Percentiles rank a stretch among this genome's conserved stretches.
These are phyloP conservation scores for Drosophila truncata DNA, from an alignment of 1,140 invertebrate species.

Conservation along the genomic window DNA sequence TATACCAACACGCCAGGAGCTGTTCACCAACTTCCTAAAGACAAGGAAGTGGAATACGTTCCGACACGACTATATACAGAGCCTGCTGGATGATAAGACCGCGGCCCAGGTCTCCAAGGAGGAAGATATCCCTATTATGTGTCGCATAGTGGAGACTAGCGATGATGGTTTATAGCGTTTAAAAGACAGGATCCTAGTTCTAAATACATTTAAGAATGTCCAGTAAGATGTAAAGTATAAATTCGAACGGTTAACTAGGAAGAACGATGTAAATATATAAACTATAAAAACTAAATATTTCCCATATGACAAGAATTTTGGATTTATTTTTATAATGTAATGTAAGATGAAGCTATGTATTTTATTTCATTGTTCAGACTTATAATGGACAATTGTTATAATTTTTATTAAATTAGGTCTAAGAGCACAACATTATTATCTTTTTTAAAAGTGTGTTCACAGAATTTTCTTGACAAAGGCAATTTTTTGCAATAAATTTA, in stretches of 20 bases:
- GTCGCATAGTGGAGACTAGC: conserved; percentile 68
- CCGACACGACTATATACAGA: conserved; percentile 82
- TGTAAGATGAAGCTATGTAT: no score
- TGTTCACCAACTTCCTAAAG: conserved; percentile 86
- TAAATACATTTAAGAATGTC: no score
- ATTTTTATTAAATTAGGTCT: no score
- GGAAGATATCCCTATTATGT: conserved; percentile 78
- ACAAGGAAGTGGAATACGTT: conserved; percentile 86
- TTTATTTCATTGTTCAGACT: no score
- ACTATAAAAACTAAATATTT: not conserved
- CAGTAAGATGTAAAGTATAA: not conserved
- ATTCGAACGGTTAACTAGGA: not conserved
- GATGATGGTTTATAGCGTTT: conserved; percentile 13
- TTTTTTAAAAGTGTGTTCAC: no score
- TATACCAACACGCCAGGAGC: conserved; percentile 85
- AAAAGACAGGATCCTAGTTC: no score
- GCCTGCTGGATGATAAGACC: conserved; percentile 18
- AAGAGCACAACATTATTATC: no score
- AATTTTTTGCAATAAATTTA: no score
- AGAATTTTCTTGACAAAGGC: no score
- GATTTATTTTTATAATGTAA: not conserved
- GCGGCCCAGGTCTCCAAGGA: conserved; percentile 48
- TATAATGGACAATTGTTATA: no score
- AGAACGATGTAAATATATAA: not conserved
- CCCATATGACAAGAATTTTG: not conserved